Evolutionary conservation across 2,113 vertebrate species (phyloP).

Genomic region (Rhizomys pruinosus): DNA sequence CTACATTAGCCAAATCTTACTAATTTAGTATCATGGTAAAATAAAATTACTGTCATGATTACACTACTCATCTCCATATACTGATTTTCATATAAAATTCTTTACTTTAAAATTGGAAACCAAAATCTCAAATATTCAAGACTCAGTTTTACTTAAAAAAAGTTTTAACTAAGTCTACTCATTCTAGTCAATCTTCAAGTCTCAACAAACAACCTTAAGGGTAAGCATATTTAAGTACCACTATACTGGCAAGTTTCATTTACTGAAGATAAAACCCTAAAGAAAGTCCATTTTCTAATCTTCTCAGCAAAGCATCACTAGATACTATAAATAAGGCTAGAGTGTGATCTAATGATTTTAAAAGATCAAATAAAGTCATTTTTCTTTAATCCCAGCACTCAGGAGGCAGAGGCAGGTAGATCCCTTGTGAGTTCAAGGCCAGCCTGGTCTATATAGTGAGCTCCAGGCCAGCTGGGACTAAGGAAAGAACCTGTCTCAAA

Average conservation of each 20-base stretch:
- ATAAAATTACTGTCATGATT: background rate
- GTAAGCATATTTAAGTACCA: background rate
- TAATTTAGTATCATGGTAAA: background rate
- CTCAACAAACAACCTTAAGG: background rate
- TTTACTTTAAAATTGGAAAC: background rate
- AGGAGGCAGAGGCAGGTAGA: too few species aligned
- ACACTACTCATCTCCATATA: background rate
- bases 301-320: background rate
- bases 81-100: background rate
- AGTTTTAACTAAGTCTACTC: background rate
- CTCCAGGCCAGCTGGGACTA: too few species aligned
- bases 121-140: background rate
- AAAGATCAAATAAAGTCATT: background rate
- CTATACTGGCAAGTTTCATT: background rate
- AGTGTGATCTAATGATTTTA: background rate
- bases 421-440: too few species aligned
- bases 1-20: background rate
- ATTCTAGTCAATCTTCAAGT: background rate
- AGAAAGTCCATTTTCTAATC: background rate
- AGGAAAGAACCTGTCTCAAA: too few species aligned
- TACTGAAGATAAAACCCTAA: background rate
- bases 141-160: background rate
- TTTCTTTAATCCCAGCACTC: too few species aligned
- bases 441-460: too few species aligned
- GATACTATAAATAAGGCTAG: background rate